Percentiles rank a stretch among this genome's conserved stretches.
Conservation (phyloP, 2,888 invertebrate species). For the Sarcophaga carnaria region DNA sequence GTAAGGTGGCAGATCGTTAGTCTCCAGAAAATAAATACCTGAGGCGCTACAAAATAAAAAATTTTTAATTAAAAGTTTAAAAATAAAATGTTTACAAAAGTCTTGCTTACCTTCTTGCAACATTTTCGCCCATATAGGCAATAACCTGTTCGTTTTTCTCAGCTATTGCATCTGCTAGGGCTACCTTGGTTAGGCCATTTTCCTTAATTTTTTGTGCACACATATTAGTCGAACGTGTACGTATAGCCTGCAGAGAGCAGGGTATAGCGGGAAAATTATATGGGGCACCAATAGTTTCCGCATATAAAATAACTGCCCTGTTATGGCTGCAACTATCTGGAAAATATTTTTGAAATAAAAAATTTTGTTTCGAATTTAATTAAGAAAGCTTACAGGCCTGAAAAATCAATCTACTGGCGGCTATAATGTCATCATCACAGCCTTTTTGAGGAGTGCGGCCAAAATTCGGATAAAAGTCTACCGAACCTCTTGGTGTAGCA, state of each 20-base stretch:
- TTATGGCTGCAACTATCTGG: conserved; percentile 80
- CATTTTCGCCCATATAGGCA: conserved; percentile 80
- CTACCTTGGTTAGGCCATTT: neutral
- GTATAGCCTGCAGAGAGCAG: conserved; percentile 74
- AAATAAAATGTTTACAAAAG: neutral
- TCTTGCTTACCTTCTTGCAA: conserved; percentile 74
- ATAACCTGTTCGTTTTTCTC: conserved; percentile 49
- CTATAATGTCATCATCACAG: conserved; percentile 76
- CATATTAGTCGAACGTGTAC: conserved; percentile 59
- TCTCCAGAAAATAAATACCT: conserved; percentile 77
- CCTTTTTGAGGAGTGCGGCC: conserved; percentile 79
- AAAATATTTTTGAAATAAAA: neutral
- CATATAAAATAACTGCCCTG: conserved; percentile 78
- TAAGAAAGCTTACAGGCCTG: conserved; percentile 74
- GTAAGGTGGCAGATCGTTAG: conserved; percentile 79
- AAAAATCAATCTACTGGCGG: conserved; percentile 76
- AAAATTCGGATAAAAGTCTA: conserved; percentile 80
- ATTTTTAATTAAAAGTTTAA: conserved; percentile 16
- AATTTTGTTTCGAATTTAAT: neutral
- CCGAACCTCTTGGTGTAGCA: conserved; percentile 77
- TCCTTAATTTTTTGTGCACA: conserved; percentile 49
- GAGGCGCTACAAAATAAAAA: conserved; percentile 72
- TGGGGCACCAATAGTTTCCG: conserved; percentile 78
- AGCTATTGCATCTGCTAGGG: conserved; percentile 45
- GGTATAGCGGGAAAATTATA: conserved; percentile 77